Evolutionary conservation across 2,797 vertebrate genomes (phyloP).

Genomic region (Catostomus latipinnis): DNA sequence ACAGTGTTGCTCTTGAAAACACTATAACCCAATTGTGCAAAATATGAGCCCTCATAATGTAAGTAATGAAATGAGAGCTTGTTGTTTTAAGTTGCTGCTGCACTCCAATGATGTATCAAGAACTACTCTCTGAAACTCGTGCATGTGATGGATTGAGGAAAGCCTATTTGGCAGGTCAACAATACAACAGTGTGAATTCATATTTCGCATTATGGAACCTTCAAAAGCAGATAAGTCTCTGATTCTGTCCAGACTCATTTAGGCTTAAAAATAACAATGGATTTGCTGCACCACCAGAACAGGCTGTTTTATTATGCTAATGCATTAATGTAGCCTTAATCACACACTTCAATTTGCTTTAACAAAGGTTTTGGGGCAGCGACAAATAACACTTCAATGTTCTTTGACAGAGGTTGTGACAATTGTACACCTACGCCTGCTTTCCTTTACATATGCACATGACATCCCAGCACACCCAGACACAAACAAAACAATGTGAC

Average conservation of each 20-base stretch:
- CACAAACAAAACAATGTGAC: constrained; percentile 13
- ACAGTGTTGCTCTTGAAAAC: neutral
- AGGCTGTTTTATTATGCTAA: constrained; percentile 16
- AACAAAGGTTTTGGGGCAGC: constrained; percentile 17
- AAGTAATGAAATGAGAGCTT: neutral
- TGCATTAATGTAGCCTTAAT: constrained; percentile 19
- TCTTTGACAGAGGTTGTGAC: neutral
- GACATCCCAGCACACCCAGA: neutral
- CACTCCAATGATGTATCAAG: neutral
- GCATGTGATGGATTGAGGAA: too few relatives aligned
- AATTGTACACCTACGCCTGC: neutral
- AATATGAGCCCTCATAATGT: neutral
- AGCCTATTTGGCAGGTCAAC: neutral
- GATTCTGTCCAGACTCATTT: neutral
- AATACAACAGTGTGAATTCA: neutral
- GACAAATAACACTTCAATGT: constrained; percentile 14
- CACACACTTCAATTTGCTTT: constrained; percentile 1
- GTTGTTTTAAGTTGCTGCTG: neutral
- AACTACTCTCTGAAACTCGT: too few relatives aligned
- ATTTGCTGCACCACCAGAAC: neutral
- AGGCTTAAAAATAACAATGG: constrained; percentile 6
- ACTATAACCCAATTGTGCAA: neutral
- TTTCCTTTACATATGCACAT: neutral
- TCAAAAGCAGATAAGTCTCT: neutral
- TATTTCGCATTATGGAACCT: neutral